Base-by-base conservation (phyloP, 92 coral and sea anemone genomes). In the Diadumene lineata region DNA sequence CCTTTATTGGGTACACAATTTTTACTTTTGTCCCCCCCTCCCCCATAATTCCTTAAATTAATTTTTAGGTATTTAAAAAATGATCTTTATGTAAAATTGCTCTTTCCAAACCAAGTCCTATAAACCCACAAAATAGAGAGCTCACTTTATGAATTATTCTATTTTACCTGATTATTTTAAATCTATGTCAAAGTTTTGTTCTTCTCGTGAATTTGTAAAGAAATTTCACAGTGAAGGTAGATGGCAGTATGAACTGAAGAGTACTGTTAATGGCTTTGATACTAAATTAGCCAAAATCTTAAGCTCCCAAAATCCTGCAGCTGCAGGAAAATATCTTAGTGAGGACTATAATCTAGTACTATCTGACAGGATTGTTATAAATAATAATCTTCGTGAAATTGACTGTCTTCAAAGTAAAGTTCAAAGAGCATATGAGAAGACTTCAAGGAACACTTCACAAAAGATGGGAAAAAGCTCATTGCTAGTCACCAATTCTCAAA, bases 361-460 rank as follows among this genome's bases (percentile, higher is more conserved):
- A 34, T 61, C 78, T 56, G 78, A 78, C 60, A 34, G 57, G 31
- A 46, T 31, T 61, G 27, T 50, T 43, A 69, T 79, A 46, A 32
- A 34, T n/a, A 81, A 73, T 56, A 74, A 31, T 30, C 68, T 74
- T 56, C 31, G 21, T 74, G 68, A 74, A 74, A 74, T 74, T 6
- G 68, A 60, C 56, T 74, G 70, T 74, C 72, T 74, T 74, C 79
- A 74, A 74, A 74, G 24, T 74, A 34, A 74, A 6, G 79, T 74
- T 74, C 69, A 74, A 74, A 74, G 33, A 55, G 79, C 68, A 74
- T 74, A 58, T 70, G 79, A 74, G 79, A 74, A 74, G 24, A 57
- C 79, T 74, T 74, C 72, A 74, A 58, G 72, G 32, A 74, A 74
- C 79, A 74, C 79, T 74, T 74, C 24, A 6, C 71, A 60, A 74